Evolutionary conservation across 2,113 vertebrate species (phyloP).

Genomic region (Psittacus erithacus): DNA sequence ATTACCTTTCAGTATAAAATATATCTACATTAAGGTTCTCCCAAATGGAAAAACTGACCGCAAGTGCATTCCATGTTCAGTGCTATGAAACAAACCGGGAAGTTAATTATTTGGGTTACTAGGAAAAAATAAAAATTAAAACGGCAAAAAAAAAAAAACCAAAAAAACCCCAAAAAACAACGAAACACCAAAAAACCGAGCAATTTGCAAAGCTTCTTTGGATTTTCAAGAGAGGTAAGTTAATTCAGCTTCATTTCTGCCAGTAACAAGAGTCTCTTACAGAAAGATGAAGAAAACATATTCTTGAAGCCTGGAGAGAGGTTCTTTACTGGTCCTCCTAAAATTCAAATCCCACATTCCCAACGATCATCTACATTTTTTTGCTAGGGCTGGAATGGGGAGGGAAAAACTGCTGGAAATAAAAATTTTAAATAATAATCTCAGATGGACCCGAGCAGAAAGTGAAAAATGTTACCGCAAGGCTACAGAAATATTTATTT

Average conservation of each 20-base stretch:
- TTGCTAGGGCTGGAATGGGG: slow-evolving; percentile 80
- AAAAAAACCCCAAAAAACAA: not conserved
- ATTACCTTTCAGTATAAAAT: slow-evolving; percentile 44
- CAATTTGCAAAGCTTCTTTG: slow-evolving; percentile 40
- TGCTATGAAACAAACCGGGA: not conserved
- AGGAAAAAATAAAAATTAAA: not conserved
- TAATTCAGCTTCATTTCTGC: slow-evolving; percentile 52
- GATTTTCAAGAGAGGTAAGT: slow-evolving; percentile 37
- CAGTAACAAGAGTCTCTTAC: slow-evolving; percentile 49
- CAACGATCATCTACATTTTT: slow-evolving; percentile 72
- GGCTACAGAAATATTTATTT: slow-evolving; percentile 78
- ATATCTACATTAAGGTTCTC: slow-evolving; percentile 73
- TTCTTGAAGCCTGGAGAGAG: slow-evolving; percentile 56
- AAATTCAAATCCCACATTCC: slow-evolving; percentile 71
- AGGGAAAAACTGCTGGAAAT: slow-evolving; percentile 64
- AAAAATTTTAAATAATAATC: slow-evolving; percentile 74
- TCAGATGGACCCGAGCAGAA: slow-evolving; percentile 63
- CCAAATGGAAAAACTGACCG: slow-evolving; percentile 60
- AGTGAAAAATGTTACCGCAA: slow-evolving; percentile 73
- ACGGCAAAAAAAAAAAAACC: accelerated
- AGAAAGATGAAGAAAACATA: slow-evolving; percentile 45
- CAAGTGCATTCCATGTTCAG: slow-evolving; percentile 60
- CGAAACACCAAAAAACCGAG: too few relatives aligned
- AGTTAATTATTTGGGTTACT: slow-evolving; percentile 34
- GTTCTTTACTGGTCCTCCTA: slow-evolving; percentile 68